Percentiles rank a stretch among this genome's conserved stretches.
Evolutionary conservation across 2,797 vertebrate species (phyloP).

Genomic region (Enteromius viviparus): DNA sequence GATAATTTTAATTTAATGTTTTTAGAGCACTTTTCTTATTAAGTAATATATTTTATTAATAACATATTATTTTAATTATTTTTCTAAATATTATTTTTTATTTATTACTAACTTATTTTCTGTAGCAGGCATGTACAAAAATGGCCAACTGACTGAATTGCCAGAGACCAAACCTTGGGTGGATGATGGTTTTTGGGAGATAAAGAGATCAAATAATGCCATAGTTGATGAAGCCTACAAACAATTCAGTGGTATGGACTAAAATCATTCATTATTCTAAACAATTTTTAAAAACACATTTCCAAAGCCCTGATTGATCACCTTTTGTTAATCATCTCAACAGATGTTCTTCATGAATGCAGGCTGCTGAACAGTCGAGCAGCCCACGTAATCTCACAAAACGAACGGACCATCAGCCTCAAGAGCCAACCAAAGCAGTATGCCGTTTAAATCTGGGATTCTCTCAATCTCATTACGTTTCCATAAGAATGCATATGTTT

Average conservation of each 20-base stretch:
- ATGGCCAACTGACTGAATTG: conserved; percentile 77
- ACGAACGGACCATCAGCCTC: conserved; percentile 76
- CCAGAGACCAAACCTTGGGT: conserved; percentile 81
- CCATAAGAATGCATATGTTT: conserved; percentile 30
- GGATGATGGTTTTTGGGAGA: conserved; percentile 82
- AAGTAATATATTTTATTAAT: background rate
- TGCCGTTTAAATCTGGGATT: conserved; percentile 71
- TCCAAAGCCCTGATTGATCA: background rate
- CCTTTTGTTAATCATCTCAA: conserved; percentile 13
- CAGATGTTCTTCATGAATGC: conserved; percentile 85
- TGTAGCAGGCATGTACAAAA: conserved; percentile 80
- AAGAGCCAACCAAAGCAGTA: conserved; percentile 83
- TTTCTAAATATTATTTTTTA: background rate
- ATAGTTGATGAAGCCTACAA: conserved; percentile 83
- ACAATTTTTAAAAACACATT: background rate
- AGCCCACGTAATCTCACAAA: conserved; percentile 80
- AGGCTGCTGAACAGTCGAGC: conserved; percentile 83
- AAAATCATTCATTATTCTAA: background rate
- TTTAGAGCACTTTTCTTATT: background rate
- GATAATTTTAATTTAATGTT: background rate
- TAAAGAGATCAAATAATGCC: conserved; percentile 80
- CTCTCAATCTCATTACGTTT: conserved; percentile 45
- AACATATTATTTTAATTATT: background rate
- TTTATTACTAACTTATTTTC: background rate
- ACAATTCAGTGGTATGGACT: conserved; percentile 78